These are phyloP conservation scores for Osedax frankpressi DNA, from an alignment of 2,888 invertebrate genomes.

Conservation along the genomic window DNA sequence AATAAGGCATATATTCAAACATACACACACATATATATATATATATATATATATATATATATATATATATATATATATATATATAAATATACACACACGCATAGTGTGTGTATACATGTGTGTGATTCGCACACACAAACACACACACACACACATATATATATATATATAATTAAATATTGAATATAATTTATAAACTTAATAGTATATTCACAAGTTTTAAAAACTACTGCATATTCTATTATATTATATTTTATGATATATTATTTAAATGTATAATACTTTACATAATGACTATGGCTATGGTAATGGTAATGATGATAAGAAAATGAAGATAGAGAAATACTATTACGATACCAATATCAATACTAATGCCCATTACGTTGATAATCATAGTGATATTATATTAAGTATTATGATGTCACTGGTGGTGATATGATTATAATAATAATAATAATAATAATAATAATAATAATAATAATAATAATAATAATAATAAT, in stretches of 20 bases:
- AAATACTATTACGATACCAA: background rate
- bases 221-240: background rate
- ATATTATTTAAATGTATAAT: background rate
- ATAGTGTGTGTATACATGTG: too few relatives aligned
- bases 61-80: too few relatives aligned
- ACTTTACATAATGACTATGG: background rate
- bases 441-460: slow-evolving; percentile 14
- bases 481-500: slow-evolving; percentile 14
- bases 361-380: background rate
- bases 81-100: too few relatives aligned
- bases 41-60: too few relatives aligned
- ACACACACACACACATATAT: too few relatives aligned
- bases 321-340: background rate
- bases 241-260: background rate
- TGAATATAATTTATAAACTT: background rate
- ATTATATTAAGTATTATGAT: background rate
- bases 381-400: background rate
- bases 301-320: background rate
- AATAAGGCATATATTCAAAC: too few relatives aligned
- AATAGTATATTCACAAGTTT: background rate
- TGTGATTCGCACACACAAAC: too few relatives aligned
- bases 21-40: too few relatives aligned
- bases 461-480: slow-evolving; percentile 16
- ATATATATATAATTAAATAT: background rate
- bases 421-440: background rate